Evolutionary conservation across 2,888 invertebrate species (phyloP), one percentile per base, ranked within the genome.

Genomic region (Teleiodes luculella): DNA sequence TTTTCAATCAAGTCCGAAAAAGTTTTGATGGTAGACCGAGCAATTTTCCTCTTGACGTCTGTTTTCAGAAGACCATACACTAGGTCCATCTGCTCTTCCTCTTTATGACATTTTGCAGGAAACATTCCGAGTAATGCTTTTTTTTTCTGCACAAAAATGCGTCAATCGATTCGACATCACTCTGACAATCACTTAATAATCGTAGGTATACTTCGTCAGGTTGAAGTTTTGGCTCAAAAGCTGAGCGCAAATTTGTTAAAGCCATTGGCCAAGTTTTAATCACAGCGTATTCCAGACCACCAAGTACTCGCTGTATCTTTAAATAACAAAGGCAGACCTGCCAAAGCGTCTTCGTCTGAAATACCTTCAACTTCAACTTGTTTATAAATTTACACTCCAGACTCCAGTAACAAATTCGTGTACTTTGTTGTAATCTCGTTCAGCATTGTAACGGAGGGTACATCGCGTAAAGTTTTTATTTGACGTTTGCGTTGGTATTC

Each of bases 11-110:
- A 35, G 1, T 57, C 50, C 13, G 43, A 14, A 30, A 57, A 55
- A 5, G 53, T 49, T 20, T 49, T 46, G 2, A 57, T 53, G 6
- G 52, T 50, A 4, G 30, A 13, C 6, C 52, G 50, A 6, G 57
- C 52, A 14, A 57, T 37, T 39, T 53, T 50, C 45, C 47, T 56
- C 14, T 46, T 55, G n/a, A 58, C n/a, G 16, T 53, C 47, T 1
- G 48, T 41, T 47, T 57, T 57, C 1, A 57, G 36, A 13, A 62
- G 49, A 3, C 62, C 62, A 49, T 57, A 63, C 1, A 65, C 46
- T 20, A 64, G 37, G 31, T 62, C 63, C 11, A 63, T 11, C 48
- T 63, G 59, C 13, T 57, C 57, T 6, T 54, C 58, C 49, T 61
- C 63, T 31, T 58, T 57, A 24, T 58, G 57, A 10, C 57, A 28